Evolutionary conservation across 2,113 vertebrate species (phyloP).

Genomic region (Brachyhypopomus gauderio): DNA sequence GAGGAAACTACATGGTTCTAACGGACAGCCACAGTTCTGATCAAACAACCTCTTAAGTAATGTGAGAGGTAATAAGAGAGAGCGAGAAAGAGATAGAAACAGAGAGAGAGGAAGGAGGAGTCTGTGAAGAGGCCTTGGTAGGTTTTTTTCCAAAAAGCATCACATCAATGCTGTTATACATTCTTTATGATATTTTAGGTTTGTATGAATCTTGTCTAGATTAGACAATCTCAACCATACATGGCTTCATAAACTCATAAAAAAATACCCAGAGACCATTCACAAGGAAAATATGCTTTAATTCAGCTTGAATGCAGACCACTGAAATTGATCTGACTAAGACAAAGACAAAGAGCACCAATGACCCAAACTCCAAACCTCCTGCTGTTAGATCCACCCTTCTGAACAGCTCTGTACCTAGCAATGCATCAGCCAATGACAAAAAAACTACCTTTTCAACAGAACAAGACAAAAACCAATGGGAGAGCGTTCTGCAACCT

Average conservation of each 20-base stretch:
- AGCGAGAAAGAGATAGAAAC: not conserved
- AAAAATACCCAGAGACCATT: slow-evolving; percentile 1
- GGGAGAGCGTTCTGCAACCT: slow-evolving; percentile 1
- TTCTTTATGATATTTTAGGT: too few species aligned
- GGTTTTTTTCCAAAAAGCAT: too few species aligned
- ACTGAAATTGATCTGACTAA: slow-evolving; percentile 27
- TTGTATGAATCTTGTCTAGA: too few species aligned
- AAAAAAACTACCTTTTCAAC: slow-evolving; percentile 9
- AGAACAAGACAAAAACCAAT: slow-evolving; percentile 12
- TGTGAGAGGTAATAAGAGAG: not conserved
- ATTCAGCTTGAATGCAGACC: slow-evolving; percentile 52
- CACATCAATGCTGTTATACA: too few species aligned
- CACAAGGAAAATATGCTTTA: slow-evolving; percentile 55
- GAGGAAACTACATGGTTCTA: not conserved
- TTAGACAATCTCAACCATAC: not conserved
- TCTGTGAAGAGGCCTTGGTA: too few species aligned
- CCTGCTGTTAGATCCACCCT: slow-evolving; percentile 18
- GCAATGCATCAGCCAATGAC: slow-evolving; percentile 24
- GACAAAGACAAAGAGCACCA: slow-evolving; percentile 43
- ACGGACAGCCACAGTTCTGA: not conserved
- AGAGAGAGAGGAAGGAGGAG: too few species aligned
- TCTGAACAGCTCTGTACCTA: slow-evolving; percentile 10
- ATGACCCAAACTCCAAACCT: slow-evolving; percentile 30
- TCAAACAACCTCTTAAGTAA: not conserved
- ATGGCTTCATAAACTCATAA: not conserved